Evolutionary conservation across 1,140 invertebrate species (phyloP).

Genomic region (Lethrus apterus): DNA sequence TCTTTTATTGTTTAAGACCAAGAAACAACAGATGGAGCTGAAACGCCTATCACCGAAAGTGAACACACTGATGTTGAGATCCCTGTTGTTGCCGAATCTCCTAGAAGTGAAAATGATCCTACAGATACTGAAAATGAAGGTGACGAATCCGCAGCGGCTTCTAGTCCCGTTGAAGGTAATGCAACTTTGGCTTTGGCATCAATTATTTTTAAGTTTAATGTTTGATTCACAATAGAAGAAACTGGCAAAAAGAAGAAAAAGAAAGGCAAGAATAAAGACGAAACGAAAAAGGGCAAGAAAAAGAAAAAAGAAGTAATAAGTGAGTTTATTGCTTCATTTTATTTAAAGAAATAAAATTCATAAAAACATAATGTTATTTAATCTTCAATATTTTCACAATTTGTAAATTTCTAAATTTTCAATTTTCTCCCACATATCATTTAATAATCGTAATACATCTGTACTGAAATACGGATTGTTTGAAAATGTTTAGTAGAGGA

Average conservation of each 20-base stretch:
- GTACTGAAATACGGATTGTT: constrained; percentile 2
- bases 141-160: constrained; percentile 9
- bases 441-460: no score
- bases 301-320: constrained; percentile 22
- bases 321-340: background rate
- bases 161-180: no score
- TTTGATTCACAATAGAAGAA: constrained; percentile 24
- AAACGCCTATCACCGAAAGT: constrained; percentile 23
- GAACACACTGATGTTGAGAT: constrained; percentile 14
- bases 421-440: no score
- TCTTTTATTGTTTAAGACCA: no score
- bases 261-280: constrained; percentile 39
- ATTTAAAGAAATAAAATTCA: constrained; percentile 5
- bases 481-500: constrained; percentile 38
- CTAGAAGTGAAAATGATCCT: background rate
- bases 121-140: background rate
- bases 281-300: constrained; percentile 31
- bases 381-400: no score
- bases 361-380: no score
- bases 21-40: constrained; percentile 10
- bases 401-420: no score
- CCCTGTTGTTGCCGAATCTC: background rate
- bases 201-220: no score
- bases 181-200: no score
- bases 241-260: constrained; percentile 36